Conservation (phyloP, 2,888 invertebrate species). For the Dryobotodes eremita region DNA sequence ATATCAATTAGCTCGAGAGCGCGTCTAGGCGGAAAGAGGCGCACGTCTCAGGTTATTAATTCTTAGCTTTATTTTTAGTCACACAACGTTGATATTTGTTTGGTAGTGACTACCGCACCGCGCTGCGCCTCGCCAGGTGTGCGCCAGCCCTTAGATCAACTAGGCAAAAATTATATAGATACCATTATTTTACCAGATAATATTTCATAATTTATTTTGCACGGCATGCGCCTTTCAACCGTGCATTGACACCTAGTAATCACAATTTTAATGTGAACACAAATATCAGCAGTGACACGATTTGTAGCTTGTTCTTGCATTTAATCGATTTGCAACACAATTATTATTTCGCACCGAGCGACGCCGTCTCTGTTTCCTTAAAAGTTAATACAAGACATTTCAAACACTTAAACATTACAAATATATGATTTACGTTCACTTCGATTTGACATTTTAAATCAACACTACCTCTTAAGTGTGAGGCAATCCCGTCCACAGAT, state of each 20-base stretch:
- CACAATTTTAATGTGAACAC: slow-evolving; percentile 29
- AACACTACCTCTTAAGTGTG: slow-evolving; percentile 55
- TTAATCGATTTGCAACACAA: slow-evolving; percentile 32
- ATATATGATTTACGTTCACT: slow-evolving; percentile 59
- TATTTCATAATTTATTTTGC: neutral
- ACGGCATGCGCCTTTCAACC: neutral
- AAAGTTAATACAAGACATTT: slow-evolving; percentile 41
- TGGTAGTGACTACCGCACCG: too few relatives aligned
- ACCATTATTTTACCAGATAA: neutral
- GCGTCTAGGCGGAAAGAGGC: too few relatives aligned
- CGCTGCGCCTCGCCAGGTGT: too few relatives aligned
- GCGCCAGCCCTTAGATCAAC: too few relatives aligned
- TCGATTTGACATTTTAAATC: slow-evolving; percentile 64
- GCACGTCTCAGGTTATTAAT: too few relatives aligned
- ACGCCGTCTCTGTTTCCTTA: slow-evolving; percentile 36
- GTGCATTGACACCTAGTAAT: slow-evolving; percentile 20
- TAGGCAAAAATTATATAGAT: neutral
- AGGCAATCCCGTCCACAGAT: slow-evolving; percentile 44
- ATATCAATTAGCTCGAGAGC: too few relatives aligned
- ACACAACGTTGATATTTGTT: too few relatives aligned
- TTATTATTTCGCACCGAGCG: slow-evolving; percentile 20
- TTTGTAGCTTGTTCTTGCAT: slow-evolving; percentile 27
- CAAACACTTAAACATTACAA: slow-evolving; percentile 32
- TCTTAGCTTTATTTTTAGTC: too few relatives aligned
- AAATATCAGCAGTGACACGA: slow-evolving; percentile 18